Percentiles rank a stretch among this genome's conserved stretches.
phyloP scores from a whole-genome alignment of 2,797 vertebrate genomes.

The Falco biarmicus region DNA sequence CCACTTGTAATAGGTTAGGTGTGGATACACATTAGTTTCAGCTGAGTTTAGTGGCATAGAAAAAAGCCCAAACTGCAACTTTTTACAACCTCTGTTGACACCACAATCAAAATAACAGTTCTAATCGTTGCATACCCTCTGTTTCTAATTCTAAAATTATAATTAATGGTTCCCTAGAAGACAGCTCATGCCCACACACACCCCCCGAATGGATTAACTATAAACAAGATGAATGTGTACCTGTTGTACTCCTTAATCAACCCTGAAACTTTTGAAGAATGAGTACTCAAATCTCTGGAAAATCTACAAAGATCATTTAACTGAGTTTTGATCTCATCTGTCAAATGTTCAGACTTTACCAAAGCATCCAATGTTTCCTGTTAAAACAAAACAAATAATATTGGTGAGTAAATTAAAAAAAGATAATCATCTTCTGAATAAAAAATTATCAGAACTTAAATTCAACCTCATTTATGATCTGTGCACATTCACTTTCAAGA shows the following conservation, averaged over 20 bases:
- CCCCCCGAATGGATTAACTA: neutral
- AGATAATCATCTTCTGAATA: neutral
- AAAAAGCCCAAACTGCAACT: neutral
- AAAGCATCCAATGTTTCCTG: conserved; percentile 89
- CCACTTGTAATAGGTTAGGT: neutral
- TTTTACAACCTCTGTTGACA: neutral
- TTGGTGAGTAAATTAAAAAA: neutral
- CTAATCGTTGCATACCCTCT: neutral
- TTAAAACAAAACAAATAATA: conserved; percentile 44
- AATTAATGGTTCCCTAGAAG: neutral
- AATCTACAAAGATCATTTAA: conserved; percentile 95
- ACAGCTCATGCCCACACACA: neutral
- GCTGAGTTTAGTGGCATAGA: neutral
- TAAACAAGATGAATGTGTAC: conserved; percentile 72
- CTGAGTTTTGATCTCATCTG: conserved; percentile 90
- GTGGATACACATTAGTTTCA: neutral
- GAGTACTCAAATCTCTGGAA: conserved; percentile 89
- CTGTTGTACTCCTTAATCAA: conserved; percentile 97
- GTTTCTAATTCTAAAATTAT: neutral
- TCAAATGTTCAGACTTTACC: conserved; percentile 87
- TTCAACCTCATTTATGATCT: neutral
- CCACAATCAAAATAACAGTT: neutral
- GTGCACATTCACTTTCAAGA: neutral
- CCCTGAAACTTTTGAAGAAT: conserved; percentile 90
- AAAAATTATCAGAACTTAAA: neutral